phyloP scores from a whole-genome alignment of 1,140 invertebrate species.

The Trissolcus basalis region DNA sequence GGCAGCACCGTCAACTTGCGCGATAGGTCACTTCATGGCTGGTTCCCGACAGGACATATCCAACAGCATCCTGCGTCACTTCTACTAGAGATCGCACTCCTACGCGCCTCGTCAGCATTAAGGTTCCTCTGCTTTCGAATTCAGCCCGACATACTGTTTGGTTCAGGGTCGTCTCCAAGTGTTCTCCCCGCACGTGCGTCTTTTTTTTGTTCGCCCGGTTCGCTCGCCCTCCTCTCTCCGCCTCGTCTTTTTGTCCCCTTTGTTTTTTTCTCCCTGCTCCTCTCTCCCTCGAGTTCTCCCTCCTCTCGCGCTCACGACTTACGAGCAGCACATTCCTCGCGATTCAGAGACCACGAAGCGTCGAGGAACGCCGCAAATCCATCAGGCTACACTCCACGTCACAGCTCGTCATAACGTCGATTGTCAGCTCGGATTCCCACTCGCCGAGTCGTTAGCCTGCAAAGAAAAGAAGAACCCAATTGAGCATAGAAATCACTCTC shows the following conservation, averaged over 20 bases:
- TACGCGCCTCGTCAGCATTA: conserved; percentile 57
- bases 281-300: background rate
- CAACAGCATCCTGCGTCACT: conserved; percentile 50
- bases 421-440: conserved; percentile 40
- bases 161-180: conserved; percentile 53
- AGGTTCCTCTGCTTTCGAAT: conserved; percentile 56
- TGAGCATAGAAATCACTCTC: conserved; percentile 9
- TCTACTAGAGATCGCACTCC: conserved; percentile 42
- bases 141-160: conserved; percentile 55
- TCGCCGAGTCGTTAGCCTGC: conserved; percentile 22
- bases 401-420: conserved; percentile 47
- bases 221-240: conserved; percentile 7
- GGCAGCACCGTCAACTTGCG: conserved; percentile 51
- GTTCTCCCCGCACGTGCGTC: conserved; percentile 55
- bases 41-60: conserved; percentile 40
- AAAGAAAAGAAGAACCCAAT: conserved; percentile 21
- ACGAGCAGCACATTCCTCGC: conserved; percentile 51
- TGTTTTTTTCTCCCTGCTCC: conserved; percentile 9
- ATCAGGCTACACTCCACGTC: conserved; percentile 42
- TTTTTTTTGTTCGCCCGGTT: conserved; percentile 33
- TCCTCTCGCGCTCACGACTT: conserved; percentile 39
- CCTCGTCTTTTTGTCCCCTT: conserved; percentile 14
- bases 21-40: conserved; percentile 66
- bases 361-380: conserved; percentile 43
- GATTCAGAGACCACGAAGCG: conserved; percentile 45